Base-by-base conservation (phyloP, 2,113 vertebrate species). In the Chlamydotis undulata region DNA sequence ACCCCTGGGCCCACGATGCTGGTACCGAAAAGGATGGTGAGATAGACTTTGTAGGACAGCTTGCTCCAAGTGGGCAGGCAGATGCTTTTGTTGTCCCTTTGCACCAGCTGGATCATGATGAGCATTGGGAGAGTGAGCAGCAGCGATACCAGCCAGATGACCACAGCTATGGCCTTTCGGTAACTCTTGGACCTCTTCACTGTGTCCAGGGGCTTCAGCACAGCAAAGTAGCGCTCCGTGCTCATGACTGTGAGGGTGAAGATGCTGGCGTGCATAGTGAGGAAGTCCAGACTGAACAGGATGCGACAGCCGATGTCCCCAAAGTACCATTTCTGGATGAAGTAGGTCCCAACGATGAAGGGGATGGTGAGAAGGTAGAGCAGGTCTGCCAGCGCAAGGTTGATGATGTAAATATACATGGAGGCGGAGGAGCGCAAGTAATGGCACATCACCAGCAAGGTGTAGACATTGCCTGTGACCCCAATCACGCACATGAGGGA, bases 391-490 rank as follows among this genome's bases (percentile, higher is more conserved):
- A 99, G 86, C 0, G 99, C 99, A 18, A 99, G 95, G 98, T 99
- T 99, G 77, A 99, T 98, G 91, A 99, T 99, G 96, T 99, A 99
- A 80, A 99, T 99, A 87, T 99, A 99, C 99, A 99, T 99, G 26
- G 99, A 99, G 29, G 99, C 99, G 2, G 99, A 98, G 5, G 98
- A 98, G 3, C 98, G 96, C 98, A 99, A 97, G 89, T 98, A 99
- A 16, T 99, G 98, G 94, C 98, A 99, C 99, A 99, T 99, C 83
- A 99, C 98, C 76, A 99, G 98, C 84, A 99, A 96, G 21, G 99
- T 99, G 97, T 99, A 99, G 94, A 99, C 97, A 4, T 99, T 99
- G 87, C 99, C 99, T 0, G 98, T 98, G 45, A 99, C 98, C 19
- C 99, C 99, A 0, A 98, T 91, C 13, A 99, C 97, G 26, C 98